Percentiles rank a stretch among this genome's conserved stretches.
phyloP scores from a whole-genome alignment of 2,113 vertebrate genomes.

The Leucosticte australis region DNA sequence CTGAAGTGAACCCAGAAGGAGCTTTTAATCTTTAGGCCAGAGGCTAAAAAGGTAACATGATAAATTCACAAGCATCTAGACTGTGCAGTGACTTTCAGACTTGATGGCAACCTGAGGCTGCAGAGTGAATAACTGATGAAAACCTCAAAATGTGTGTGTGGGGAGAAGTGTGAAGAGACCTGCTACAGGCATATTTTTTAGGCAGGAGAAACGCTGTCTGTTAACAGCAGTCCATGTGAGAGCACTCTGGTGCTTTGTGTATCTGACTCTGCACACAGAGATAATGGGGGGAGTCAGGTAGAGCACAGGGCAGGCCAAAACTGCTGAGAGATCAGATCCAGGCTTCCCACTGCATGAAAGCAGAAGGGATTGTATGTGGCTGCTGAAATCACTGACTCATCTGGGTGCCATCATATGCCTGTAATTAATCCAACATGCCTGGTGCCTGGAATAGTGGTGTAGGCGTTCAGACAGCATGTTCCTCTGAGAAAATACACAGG shows the following conservation, averaged over 20 bases:
- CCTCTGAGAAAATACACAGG: background rate
- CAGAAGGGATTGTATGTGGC: background rate
- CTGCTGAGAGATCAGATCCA: background rate
- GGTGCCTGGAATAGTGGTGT: background rate
- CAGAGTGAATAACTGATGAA: background rate
- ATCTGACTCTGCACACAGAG: background rate
- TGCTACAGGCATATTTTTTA: background rate
- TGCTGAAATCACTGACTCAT: slow-evolving; percentile 24
- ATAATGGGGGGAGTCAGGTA: background rate
- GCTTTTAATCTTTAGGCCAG: slow-evolving; percentile 7
- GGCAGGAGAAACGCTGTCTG: background rate
- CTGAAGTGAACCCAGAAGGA: background rate
- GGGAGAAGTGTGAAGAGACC: background rate
- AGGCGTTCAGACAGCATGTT: slow-evolving; percentile 32
- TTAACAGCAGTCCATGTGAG: background rate
- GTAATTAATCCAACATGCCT: slow-evolving; percentile 31
- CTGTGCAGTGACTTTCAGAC: background rate
- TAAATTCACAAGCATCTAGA: background rate
- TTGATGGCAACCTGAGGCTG: background rate
- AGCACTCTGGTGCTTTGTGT: background rate
- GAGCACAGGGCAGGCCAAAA: background rate
- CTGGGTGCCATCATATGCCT: background rate
- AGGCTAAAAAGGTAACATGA: background rate
- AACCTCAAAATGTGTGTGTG: background rate
- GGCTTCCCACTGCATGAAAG: background rate